phyloP scores from a whole-genome alignment of 2,113 vertebrate genomes.

The Gallinago jamesoni region DNA sequence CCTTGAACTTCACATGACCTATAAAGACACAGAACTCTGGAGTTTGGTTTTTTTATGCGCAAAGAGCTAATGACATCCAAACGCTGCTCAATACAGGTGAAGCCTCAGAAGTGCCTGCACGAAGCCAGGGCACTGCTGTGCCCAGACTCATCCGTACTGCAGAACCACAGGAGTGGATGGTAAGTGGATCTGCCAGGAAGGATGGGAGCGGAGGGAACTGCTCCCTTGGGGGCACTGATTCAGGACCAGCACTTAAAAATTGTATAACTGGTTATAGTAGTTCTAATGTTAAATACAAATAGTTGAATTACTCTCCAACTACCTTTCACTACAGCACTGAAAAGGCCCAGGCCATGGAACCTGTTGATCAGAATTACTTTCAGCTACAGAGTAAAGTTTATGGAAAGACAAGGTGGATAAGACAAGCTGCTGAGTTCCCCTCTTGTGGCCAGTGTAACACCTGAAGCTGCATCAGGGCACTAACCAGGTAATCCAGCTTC shows the following conservation, averaged over 20 bases:
- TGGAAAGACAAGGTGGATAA: background rate
- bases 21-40: background rate
- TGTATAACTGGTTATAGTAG: background rate
- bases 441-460: background rate
- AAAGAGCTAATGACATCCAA: background rate
- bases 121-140: background rate
- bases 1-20: background rate
- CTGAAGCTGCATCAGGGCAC: background rate
- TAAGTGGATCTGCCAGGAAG: background rate
- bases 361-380: background rate
- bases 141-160: background rate
- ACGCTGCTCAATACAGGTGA: background rate
- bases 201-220: background rate
- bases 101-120: background rate
- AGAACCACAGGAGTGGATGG: background rate
- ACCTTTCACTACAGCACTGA: background rate
- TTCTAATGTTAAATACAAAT: background rate
- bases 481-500: background rate
- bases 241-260: background rate
- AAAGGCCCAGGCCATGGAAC: background rate
- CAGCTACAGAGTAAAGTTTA: background rate
- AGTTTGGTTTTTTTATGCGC: background rate
- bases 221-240: background rate
- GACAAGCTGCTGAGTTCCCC: background rate
- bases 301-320: background rate